phyloP scores from a whole-genome alignment of 1,140 invertebrate genomes.

The Arion vulgaris region DNA sequence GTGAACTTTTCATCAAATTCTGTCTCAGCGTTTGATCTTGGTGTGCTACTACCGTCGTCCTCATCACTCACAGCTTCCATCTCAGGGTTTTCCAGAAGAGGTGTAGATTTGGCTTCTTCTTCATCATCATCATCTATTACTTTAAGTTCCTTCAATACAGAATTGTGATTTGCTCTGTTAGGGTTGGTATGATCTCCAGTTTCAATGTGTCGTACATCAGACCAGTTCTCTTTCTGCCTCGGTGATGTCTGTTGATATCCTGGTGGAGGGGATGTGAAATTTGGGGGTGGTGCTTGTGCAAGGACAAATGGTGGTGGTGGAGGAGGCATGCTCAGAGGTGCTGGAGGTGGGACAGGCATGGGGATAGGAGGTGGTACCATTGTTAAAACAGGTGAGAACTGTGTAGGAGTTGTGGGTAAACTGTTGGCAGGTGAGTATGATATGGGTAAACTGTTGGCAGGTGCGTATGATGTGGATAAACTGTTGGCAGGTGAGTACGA shows the following conservation, averaged over 20 bases:
- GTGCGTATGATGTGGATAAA: no score
- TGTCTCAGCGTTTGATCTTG: neutral
- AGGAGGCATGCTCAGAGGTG: slow-evolving; percentile 23
- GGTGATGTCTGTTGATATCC: slow-evolving; percentile 41
- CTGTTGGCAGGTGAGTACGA: neutral
- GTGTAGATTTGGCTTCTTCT: slow-evolving; percentile 14
- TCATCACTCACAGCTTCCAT: slow-evolving; percentile 31
- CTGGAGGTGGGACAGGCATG: slow-evolving; percentile 37
- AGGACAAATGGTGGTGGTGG: slow-evolving; percentile 26
- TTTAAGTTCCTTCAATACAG: slow-evolving; percentile 51
- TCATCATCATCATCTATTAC: no score
- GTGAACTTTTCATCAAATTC: slow-evolving; percentile 54
- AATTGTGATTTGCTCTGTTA: slow-evolving; percentile 41
- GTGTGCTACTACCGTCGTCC: neutral
- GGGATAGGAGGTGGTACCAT: slow-evolving; percentile 37
- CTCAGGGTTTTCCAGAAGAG: slow-evolving; percentile 16
- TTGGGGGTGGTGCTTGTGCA: neutral
- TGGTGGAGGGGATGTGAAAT: slow-evolving; percentile 17
- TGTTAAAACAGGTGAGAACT: slow-evolving; percentile 15
- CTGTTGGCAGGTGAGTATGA: no score
- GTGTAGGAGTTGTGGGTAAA: neutral
- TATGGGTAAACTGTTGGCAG: no score
- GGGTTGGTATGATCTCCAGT: neutral
- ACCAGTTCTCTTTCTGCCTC: slow-evolving; percentile 47
- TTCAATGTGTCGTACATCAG: slow-evolving; percentile 14